phyloP scores from a whole-genome alignment of 1,140 invertebrate genomes.

The Scylla paramamosain region DNA sequence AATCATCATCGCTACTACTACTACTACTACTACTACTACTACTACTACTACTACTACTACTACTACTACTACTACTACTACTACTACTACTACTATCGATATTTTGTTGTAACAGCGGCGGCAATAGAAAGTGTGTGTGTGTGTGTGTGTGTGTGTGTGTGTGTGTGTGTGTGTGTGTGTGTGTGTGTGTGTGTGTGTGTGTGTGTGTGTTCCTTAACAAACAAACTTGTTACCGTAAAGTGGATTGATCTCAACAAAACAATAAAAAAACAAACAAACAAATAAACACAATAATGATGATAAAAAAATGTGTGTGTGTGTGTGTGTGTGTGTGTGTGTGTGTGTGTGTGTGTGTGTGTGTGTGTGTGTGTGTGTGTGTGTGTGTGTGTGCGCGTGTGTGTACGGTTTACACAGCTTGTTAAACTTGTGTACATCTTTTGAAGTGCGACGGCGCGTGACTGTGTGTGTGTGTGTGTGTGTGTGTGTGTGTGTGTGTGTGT shows the following conservation, averaged over 20 bases:
- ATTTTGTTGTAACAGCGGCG: too few relatives aligned
- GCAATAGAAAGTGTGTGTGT: too few relatives aligned
- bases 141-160: slow-evolving; percentile 19
- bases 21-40: slow-evolving; percentile 13
- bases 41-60: slow-evolving; percentile 22
- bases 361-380: too few relatives aligned
- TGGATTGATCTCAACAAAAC: too few relatives aligned
- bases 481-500: not conserved
- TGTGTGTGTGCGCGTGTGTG: not conserved
- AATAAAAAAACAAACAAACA: too few relatives aligned
- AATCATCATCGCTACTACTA: not conserved
- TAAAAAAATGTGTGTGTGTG: too few relatives aligned
- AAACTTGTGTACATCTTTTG: not conserved
- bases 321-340: too few relatives aligned
- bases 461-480: slow-evolving; percentile 20
- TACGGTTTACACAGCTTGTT: not conserved
- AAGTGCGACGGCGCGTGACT: not conserved
- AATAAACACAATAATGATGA: too few relatives aligned
- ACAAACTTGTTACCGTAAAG: too few relatives aligned
- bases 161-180: not conserved
- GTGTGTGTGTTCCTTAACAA: too few relatives aligned
- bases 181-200: too few relatives aligned
- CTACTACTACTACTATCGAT: slow-evolving; percentile 12
- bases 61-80: slow-evolving; percentile 23
- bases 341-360: too few relatives aligned